Conservation (phyloP, 2,888 invertebrate species). For the Sphinx pinastri region DNA sequence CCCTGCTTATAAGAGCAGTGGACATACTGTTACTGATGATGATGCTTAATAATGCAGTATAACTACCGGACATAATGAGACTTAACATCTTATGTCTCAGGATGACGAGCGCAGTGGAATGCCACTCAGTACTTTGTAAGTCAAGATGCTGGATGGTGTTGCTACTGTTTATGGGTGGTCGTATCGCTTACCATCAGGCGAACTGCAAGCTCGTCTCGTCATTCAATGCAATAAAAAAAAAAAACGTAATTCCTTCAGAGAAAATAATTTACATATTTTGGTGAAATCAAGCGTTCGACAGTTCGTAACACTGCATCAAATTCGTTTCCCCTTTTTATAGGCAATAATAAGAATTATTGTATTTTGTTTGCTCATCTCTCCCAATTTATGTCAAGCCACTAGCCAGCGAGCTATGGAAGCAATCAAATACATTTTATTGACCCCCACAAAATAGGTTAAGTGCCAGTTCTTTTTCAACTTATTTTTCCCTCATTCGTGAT, state of each 20-base stretch:
- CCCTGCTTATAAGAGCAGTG: too few species aligned
- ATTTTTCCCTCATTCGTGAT: constrained; percentile 5
- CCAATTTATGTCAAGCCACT: constrained; percentile 22
- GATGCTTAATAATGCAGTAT: too few species aligned
- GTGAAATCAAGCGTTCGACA: background rate
- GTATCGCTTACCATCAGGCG: too few species aligned
- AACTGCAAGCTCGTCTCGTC: too few species aligned
- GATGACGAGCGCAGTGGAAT: too few species aligned
- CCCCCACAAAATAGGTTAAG: constrained; percentile 17
- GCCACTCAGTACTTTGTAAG: too few species aligned
- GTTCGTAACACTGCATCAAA: constrained; percentile 19
- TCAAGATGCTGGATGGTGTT: too few species aligned
- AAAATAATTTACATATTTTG: background rate
- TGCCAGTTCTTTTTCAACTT: constrained; percentile 1
- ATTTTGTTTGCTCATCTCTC: constrained; percentile 25
- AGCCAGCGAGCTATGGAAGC: constrained; percentile 9
- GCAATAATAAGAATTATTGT: constrained; percentile 28
- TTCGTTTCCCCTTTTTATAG: constrained; percentile 23
- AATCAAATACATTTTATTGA: constrained; percentile 18
- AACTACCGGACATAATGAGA: too few species aligned
- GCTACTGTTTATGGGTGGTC: too few species aligned
- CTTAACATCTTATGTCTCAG: too few species aligned
- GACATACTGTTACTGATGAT: too few species aligned
- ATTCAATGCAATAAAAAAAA: too few species aligned
- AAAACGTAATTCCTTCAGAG: background rate